Base-by-base conservation (phyloP, 2,888 invertebrate species). In the Drosophila diplacantha region DNA sequence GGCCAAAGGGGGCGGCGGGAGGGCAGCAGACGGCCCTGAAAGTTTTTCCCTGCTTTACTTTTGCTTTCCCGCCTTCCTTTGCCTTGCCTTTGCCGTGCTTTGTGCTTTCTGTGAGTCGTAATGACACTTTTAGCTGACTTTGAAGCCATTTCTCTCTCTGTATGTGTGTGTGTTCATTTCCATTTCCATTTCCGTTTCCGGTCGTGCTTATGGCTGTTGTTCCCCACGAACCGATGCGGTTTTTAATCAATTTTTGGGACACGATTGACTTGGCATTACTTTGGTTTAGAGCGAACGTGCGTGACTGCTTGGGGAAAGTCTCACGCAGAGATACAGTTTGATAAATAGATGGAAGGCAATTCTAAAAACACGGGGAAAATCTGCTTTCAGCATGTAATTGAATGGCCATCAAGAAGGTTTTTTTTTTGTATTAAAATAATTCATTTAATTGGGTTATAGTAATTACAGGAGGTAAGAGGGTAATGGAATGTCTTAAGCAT, bases 71-170 rank as follows among this genome's bases (percentile, higher is more conserved):
- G 49, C 46, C 39, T 37, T 44, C 5, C 44, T 46, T 29, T 44
- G 44, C 56, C 64, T 82, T 64, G 50, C 60, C 39, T 57, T 61
- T 29, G 46, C 43, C 32, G 47, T 61, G 63, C 51, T 74, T 74
- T 62, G 71, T 68, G 60, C 55, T 68, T 73, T 81, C 65, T 75
- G 84, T 69, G 80, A 81, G 84, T 69, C 80, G 78, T 82, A 79
- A 79, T 79, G 78, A 82, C 84, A 79, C 84, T 82, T 84, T 79
- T 84, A 84, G 84, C 81, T 82, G 81, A 82, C 83, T 79, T 84
- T 79, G 81, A 84, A 82, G 83, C 74, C 84, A 80, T 81, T 75
- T 75, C 75, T 60, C 71, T 26, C 9, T 8, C 26, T n/a, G n/a
- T 57, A 20, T 59, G 31, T 66, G n/a, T 53, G 24, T 38, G 39